Base-by-base conservation (phyloP, 2,113 vertebrate species). In the Lepisosteus oculatus region DNA sequence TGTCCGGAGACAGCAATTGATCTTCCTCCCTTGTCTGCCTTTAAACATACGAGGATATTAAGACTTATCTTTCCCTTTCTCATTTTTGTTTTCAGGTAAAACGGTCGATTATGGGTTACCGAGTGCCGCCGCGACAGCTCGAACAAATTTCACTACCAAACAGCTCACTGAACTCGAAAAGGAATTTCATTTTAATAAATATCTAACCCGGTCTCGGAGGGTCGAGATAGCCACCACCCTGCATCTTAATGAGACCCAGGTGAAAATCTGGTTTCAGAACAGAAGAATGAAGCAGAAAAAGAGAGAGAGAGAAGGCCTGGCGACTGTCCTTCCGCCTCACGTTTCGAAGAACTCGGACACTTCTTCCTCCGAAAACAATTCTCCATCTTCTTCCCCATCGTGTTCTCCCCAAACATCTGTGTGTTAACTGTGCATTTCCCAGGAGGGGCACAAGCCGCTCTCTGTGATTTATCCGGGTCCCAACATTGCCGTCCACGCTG, bases 161-260 rank as follows among this genome's bases (percentile, higher is more conserved):
- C 90, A 93, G 72, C 78, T 86, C n/a, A 94, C 89, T 29, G 91
- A 92, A 85, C 84, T 91, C 74, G 89, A 91, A 79, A 90, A 90
- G 74, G 90, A 93, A 85, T 91, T 94, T 74, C 86, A 91, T 72
- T 91, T 91, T 81, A 92, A 87, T 81, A 88, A 89, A 67, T 93
- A 92, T 77, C 86, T 92, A 75, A 85, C 88, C 61, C 78, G 88
- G 77, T 78, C 86, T 57, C 85, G 85, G 29, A 90, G 93, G 67
- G 79, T 88, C 6, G 90, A 90, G 73, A 90, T 91, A 64, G 88
- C 90, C 68, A 88, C 81, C 43, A 82, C 85, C 44, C 80, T 92
- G 75, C 87, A 85, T 41, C 88, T 94, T 55, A 93, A 90, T 75
- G 90, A 94, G 73, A 89, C 90, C 56, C 92, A 92, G 72, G 88